Percentiles rank a stretch among this genome's conserved stretches.
These are phyloP conservation scores for Xanthorhoe spadicearia DNA, from an alignment of 2,888 invertebrate genomes.

Conservation along the genomic window DNA sequence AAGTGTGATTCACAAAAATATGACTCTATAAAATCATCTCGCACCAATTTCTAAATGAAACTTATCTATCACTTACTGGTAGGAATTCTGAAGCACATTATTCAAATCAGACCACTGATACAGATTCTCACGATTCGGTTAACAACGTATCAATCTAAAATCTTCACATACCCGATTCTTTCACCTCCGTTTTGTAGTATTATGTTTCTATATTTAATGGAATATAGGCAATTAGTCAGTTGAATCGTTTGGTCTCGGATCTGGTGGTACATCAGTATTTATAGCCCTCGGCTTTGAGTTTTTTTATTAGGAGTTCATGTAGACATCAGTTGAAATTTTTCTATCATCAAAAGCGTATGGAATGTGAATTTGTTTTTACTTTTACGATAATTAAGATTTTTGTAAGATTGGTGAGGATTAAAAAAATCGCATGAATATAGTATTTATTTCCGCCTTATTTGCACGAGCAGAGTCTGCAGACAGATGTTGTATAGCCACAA, in stretches of 20 bases:
- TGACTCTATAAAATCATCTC: conserved; percentile 7
- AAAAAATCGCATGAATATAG: no score
- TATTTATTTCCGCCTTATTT: no score
- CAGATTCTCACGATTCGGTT: conserved; percentile 2
- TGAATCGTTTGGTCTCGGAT: conserved; percentile 1
- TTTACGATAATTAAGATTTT: no score
- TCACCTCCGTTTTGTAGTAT: no score
- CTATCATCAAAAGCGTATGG: conserved; percentile 1
- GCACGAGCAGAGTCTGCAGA: no score
- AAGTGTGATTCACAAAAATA: not conserved
- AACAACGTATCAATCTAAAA: not conserved
- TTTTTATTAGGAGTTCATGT: not conserved
- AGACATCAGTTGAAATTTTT: not conserved
- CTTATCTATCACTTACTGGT: conserved; percentile 13
- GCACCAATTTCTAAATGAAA: conserved; percentile 16
- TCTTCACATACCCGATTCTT: not conserved
- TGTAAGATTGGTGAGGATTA: no score
- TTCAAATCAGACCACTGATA: not conserved
- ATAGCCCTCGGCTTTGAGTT: not conserved
- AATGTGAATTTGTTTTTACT: no score
- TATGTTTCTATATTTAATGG: no score
- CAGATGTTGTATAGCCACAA: no score
- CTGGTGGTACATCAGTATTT: not conserved
- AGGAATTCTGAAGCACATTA: conserved; percentile 5
- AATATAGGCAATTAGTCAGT: not conserved